Percentiles rank a stretch among this genome's conserved stretches.
These are phyloP conservation scores for Orthosia cruda DNA, from an alignment of 2,888 invertebrate species.

Conservation along the genomic window DNA sequence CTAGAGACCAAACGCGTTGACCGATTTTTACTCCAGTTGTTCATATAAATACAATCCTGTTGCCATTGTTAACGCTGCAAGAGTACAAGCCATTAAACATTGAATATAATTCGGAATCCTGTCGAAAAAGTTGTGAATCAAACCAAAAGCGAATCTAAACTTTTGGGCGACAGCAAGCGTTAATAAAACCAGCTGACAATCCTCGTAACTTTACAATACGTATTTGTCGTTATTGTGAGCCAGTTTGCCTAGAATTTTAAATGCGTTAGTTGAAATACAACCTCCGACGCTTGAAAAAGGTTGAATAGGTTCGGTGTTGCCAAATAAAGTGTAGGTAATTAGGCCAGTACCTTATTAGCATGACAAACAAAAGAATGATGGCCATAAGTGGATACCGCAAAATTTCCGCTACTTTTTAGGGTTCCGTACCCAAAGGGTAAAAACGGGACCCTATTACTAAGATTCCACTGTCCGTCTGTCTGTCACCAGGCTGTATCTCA, in stretches of 20 bases:
- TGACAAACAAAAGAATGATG: neutral
- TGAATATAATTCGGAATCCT: conserved; percentile 27
- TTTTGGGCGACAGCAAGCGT: conserved; percentile 47
- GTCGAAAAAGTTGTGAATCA: conserved; percentile 55
- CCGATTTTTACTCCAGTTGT: too few species aligned
- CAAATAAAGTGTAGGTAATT: conserved; percentile 6
- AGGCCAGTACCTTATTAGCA: neutral
- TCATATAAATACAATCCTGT: neutral
- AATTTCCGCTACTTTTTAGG: too few species aligned
- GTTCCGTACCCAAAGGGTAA: too few species aligned
- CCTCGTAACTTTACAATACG: conserved; percentile 61
- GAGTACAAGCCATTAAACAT: conserved; percentile 25
- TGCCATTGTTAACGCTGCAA: conserved; percentile 1
- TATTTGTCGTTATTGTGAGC: conserved; percentile 59
- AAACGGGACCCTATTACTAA: too few species aligned
- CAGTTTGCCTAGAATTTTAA: conserved; percentile 48
- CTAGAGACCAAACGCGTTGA: too few species aligned
- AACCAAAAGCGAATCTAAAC: conserved; percentile 61
- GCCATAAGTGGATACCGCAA: too few species aligned
- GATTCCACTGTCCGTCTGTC: too few species aligned
- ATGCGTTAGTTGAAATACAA: conserved; percentile 34
- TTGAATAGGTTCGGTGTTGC: conserved; percentile 1
- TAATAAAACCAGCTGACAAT: conserved; percentile 60
- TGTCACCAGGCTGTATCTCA: too few species aligned
- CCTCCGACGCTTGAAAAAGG: neutral